Base-by-base conservation (phyloP, 2,797 vertebrate species). In the Ammospiza maritima region DNA sequence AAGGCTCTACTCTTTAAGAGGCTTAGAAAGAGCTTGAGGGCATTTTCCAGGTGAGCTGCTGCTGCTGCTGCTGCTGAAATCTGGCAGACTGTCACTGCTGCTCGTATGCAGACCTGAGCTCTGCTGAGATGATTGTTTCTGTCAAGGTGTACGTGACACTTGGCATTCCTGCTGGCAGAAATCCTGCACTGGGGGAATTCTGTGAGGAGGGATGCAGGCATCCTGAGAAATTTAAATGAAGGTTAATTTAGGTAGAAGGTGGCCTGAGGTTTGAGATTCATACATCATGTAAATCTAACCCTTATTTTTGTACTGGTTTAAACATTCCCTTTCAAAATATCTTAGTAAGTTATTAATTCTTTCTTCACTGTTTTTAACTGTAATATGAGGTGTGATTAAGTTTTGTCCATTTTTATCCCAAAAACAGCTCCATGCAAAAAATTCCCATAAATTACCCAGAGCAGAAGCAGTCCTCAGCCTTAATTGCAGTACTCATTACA, bases 81-180 rank as follows among this genome's bases (percentile, higher is more conserved):
- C 16, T 78, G 83, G 40, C 69, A 90, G 56, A n/a, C 26, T 85
- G 79, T 92, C 54, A 32, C 44, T 92, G 30, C 66, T 65, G 54
- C 58, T 88, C 0, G 0, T 66, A 30, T 0, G 1, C 73, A 88
- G 66, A 26, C 29, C 12, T 1, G 13, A 79, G 61, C 60, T 64
- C 18, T 0, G 11, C 25, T 76, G 62, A 93, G 62, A 18, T 50
- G 45, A 84, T 64, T 0, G 0, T n/a, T 73, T 90, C 60, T 93
- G 85, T 67, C 60, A 84, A 87, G 90, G 62, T 2, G 3, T 94
- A 79, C 0, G 5, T 95, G 93, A 81, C 60, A 58, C 51, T 40
- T 0, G 0, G 48, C 47, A 73, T 65, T 70, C 38, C 64, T 73
- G 6, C 91, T 29, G 64, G 64, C 74, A 95, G 80, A 85, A 91